Base-by-base conservation (phyloP, 2,113 vertebrate genomes). In the Periophthalmodon schlosseri region DNA sequence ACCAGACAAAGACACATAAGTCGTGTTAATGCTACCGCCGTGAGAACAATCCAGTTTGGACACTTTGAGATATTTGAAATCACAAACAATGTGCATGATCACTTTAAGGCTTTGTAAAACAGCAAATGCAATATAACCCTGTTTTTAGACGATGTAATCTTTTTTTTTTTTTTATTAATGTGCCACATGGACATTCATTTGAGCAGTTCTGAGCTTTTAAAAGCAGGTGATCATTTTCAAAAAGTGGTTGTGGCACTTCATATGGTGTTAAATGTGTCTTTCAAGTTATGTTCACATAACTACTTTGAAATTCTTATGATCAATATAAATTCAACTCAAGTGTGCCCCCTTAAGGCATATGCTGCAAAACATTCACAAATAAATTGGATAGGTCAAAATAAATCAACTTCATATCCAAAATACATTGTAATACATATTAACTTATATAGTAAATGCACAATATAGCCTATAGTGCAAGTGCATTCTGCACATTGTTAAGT, bases 1-100 rank as follows among this genome's bases (percentile, higher is more conserved):
- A 81, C 83, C 76, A 87, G 80, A 93, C 86, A 91, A 94, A 91
- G 86, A 85, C 81, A 73, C 79, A 52, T 79, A 87, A 91, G 81
- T 86, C 72, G 67, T 83, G 84, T 70, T 87, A 83, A 84, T 75
- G 69, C 57, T 66, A 80, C 88, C 77, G 72, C 83, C 83, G 80
- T 86, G 84, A 86, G 86, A 83, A 82, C 77, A 78, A 83, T 90
- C 79, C 80, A 28, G 71, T 80, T 84, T 64, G 79, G 87, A 83
- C 75, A 80, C 58, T 82, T 74, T 71, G 70, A 77, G 68, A 73
- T 84, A 57, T 70, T 68, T 74, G 71, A 57, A 68, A 69, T 56
- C 75, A 79, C 14, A 52, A 44, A 34, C 21, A 71, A 56, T 52
- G 39, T 16, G 60, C 71, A 23, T 28, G 20, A 57, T 68, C 10